Conservation (phyloP, 2,113 vertebrate genomes). For the Amphiprion ocellaris region DNA sequence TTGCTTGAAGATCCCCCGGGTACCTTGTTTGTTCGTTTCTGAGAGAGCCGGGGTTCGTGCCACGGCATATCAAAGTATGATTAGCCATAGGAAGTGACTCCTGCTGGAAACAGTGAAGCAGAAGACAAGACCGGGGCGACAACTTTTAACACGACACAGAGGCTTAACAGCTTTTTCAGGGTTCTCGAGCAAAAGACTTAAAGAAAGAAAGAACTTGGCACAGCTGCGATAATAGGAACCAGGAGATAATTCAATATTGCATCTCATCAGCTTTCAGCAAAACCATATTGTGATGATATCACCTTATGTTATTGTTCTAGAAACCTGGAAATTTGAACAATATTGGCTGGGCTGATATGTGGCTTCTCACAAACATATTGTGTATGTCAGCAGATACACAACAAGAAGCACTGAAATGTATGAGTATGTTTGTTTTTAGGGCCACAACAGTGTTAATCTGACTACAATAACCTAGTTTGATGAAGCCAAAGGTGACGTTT, state of each 20-base stretch:
- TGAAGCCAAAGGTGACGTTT: not conserved
- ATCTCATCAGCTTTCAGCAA: not conserved
- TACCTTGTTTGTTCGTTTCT: conserved; percentile 70
- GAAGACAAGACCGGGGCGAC: conserved; percentile 18
- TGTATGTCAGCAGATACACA: conserved; percentile 1
- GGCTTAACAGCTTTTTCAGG: not conserved
- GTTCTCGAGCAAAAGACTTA: not conserved
- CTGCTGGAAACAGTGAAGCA: conserved; percentile 44
- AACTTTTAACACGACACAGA: conserved; percentile 41
- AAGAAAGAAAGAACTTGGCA: not conserved
- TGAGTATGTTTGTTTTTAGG: not conserved
- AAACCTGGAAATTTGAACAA: not conserved
- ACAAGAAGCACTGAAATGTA: not conserved
- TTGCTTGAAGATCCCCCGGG: conserved; percentile 48
- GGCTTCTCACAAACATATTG: too few species aligned
- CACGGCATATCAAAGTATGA: conserved; percentile 71
- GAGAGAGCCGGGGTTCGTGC: conserved; percentile 63
- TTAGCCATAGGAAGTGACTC: conserved; percentile 71
- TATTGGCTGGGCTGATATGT: not conserved
- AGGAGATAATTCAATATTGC: not conserved
- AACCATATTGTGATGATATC: not conserved
- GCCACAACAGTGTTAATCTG: not conserved
- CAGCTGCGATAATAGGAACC: not conserved
- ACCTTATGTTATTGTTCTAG: not conserved
- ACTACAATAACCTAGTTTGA: not conserved